phyloP scores from a whole-genome alignment of 1,140 invertebrate genomes.

The Yoshiicerus persimilis region DNA sequence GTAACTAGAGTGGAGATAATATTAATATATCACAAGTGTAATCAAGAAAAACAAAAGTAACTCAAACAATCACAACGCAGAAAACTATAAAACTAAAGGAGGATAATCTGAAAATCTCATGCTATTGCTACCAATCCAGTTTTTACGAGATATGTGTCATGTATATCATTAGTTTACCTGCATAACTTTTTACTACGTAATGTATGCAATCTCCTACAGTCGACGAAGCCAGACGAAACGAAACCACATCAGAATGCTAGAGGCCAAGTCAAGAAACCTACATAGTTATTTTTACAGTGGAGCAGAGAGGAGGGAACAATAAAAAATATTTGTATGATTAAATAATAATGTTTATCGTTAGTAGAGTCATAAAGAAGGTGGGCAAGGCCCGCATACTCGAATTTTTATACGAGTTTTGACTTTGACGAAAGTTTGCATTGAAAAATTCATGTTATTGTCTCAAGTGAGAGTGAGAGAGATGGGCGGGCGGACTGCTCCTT shows the following conservation, averaged over 20 bases:
- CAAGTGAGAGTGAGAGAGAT: background rate
- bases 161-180: background rate
- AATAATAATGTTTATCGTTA: background rate
- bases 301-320: background rate
- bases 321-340: background rate
- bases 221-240: background rate
- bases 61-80: background rate
- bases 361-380: background rate
- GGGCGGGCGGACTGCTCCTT: background rate
- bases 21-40: background rate
- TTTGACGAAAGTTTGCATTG: background rate
- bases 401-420: background rate
- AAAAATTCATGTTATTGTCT: conserved; percentile 21
- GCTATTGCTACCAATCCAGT: background rate
- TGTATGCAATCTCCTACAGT: background rate
- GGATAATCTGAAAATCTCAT: background rate
- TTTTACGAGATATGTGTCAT: background rate
- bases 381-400: background rate
- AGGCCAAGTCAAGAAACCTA: background rate
- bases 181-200: background rate
- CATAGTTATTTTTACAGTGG: background rate
- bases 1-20: background rate
- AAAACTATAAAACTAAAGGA: background rate
- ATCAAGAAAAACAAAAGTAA: background rate
- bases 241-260: background rate